Evolutionary conservation across 1,140 invertebrate genomes (phyloP), one percentile per base, ranked within the genome.

Genomic region (Orchesella cincta): DNA sequence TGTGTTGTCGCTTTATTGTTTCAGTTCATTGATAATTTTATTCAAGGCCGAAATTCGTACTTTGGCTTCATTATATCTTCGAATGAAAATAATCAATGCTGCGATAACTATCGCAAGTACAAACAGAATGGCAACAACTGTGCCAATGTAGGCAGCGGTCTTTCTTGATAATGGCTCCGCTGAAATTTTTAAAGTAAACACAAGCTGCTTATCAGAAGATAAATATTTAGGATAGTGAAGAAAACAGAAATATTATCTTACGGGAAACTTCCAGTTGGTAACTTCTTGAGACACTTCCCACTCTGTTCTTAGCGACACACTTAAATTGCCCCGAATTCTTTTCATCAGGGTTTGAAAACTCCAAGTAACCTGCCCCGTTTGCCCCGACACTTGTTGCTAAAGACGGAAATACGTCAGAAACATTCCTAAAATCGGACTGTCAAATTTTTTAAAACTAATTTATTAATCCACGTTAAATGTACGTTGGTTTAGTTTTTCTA

Each of bases 331-430:
- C 71, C 3, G 33, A 2, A 26, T 36, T 39, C 23, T 73, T 73
- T 46, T 36, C 2, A 26, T 12, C 1, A 16, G 46, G 23, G 5
- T 46, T 14, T 73, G 39, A 28, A 73, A 73, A 73, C 16, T 73
- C 71, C 26, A 73, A 28, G 46, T 46, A 73, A 46, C 71, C 39
- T 46, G 36, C 71, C 2, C 71, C 71, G 46, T 23, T 36, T 8
- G 71, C 36, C 23, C 36, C 71, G 5, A 51, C 8, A 16, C 35
- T 73, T 14, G 23, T 73, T 73, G 36, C 46, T n/a, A 51, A 46
- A 14, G 36, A 34, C 14, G 71, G 71, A 28, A 51, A 73, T 12
- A 39, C 29, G 3, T 67, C 28, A 14, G 26, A 8, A 8, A 67
- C 62, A 2, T 67, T 67, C 14, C 33, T 33, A 29, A 31, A 31